Base-by-base conservation (phyloP, 2,797 vertebrate species). In the Astyanax mexicanus region DNA sequence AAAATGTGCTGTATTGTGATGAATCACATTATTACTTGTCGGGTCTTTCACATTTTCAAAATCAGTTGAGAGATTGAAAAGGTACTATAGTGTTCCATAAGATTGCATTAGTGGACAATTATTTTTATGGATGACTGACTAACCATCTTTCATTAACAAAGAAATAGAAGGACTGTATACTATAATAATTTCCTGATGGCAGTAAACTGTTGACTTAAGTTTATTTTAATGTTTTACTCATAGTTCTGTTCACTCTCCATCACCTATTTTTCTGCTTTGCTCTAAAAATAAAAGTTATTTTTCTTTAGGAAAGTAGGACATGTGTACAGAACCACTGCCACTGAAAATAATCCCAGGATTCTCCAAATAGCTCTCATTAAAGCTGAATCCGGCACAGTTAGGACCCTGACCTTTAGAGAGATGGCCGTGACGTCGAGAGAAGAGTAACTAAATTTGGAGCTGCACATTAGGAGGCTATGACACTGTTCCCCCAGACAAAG, bases 391-490 rank as follows among this genome's bases (percentile, higher is more conserved):
- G 49, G 17, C 32, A 25, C 40, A 12, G 44, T 72, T 49, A 70
- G 52, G 58, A 51, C 10, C 35, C 11, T 51, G 29, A 58, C 25
- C 32, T 66, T 51, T 44, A 67, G 15, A 69, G 45, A 74, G 12
- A 17, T 42, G 12, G 21, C 40, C 23, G 23, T 80, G 69, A 80
- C 42, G 57, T 51, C 47, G 32, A 69, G 11, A 17, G 17, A 13
- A 64, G 11, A 8, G 21, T 17, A 23, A 35, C 78, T 78, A 78
- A 73, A 83, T 75, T 49, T 75, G 69, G 75, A 77, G 19, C 38
- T 27, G 9, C 74, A 62, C 60, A 77, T 70, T 3, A 75, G 76
- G 38, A 68, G 58, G 69, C 72, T 60, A 62, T 73, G 65, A 74
- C 70, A 71, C 66, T 47, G 25, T 29, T 27, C 21, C 42, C 64